These are phyloP conservation scores for Geophilus truncorum DNA, from an alignment of 2,888 invertebrate genomes.

Conservation along the genomic window DNA sequence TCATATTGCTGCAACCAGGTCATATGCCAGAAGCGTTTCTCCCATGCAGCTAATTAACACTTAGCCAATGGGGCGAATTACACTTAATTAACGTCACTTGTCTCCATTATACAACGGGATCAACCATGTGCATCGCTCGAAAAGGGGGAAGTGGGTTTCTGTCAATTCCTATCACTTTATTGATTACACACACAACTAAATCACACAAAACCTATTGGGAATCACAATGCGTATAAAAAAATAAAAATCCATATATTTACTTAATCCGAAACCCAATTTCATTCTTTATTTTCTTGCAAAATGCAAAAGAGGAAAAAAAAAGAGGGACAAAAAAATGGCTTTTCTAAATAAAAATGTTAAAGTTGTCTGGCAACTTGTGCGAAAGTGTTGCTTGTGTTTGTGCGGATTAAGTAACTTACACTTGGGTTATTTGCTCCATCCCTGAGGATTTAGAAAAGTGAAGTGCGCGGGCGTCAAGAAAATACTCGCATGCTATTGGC, in stretches of 20 bases:
- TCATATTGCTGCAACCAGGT: slow-evolving; percentile 2
- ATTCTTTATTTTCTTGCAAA: neutral
- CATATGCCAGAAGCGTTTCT: slow-evolving; percentile 10
- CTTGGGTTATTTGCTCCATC: neutral
- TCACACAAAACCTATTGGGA: neutral
- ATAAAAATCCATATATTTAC: neutral
- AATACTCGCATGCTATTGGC: neutral
- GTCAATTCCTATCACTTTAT: slow-evolving; percentile 1
- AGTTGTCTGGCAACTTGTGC: too few relatives aligned
- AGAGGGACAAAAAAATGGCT: neutral
- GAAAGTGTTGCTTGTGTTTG: neutral
- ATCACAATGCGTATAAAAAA: neutral
- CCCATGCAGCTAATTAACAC: slow-evolving; percentile 11
- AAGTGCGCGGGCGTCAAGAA: neutral
- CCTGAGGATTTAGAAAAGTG: neutral
- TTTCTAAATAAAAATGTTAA: neutral
- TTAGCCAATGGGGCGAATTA: slow-evolving; percentile 15
- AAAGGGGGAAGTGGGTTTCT: neutral
- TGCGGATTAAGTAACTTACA: neutral
- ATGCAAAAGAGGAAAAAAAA: neutral
- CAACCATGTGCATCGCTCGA: neutral
- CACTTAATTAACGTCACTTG: slow-evolving; percentile 17
- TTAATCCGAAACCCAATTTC: neutral
- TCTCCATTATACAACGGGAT: slow-evolving; percentile 12
- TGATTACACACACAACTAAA: neutral